Evolutionary conservation across 2,888 invertebrate species (phyloP).

Genomic region (Phyto melanocephala): DNA sequence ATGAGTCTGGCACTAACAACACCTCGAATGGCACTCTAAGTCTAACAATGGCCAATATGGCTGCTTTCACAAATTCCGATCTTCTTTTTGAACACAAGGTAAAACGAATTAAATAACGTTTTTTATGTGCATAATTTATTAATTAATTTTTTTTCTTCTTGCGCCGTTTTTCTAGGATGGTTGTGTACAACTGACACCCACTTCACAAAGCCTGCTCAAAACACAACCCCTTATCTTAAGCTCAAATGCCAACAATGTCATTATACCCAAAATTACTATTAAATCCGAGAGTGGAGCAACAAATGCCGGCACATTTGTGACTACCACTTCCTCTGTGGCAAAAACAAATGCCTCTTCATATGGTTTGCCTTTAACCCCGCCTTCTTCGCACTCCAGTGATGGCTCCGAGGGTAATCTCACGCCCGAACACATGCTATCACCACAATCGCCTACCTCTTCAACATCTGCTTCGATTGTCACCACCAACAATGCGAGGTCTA

Average conservation of each 20-base stretch:
- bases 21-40: constrained; percentile 68
- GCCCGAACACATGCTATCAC: constrained; percentile 82
- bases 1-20: constrained; percentile 53
- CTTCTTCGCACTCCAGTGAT: constrained; percentile 89
- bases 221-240: constrained; percentile 73
- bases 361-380: constrained; percentile 92
- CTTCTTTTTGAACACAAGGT: constrained; percentile 84
- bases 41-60: constrained; percentile 78
- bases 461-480: constrained; percentile 61
- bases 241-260: constrained; percentile 79
- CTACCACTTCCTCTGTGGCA: constrained; percentile 45
- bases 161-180: constrained; percentile 81
- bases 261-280: constrained; percentile 85
- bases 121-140: background rate
- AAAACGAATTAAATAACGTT: constrained; percentile 58
- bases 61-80: constrained; percentile 80
- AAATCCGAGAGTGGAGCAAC: constrained; percentile 81
- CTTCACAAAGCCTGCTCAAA: constrained; percentile 80
- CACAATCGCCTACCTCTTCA: constrained; percentile 80
- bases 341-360: constrained; percentile 66
- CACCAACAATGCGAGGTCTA: constrained; percentile 53
- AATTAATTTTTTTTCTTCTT: constrained; percentile 49
- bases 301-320: constrained; percentile 49
- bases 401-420: constrained; percentile 88
- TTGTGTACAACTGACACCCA: constrained; percentile 81